These are phyloP conservation scores for Sinonovacula constricta DNA, from an alignment of 1,140 invertebrate genomes.

Conservation along the genomic window DNA sequence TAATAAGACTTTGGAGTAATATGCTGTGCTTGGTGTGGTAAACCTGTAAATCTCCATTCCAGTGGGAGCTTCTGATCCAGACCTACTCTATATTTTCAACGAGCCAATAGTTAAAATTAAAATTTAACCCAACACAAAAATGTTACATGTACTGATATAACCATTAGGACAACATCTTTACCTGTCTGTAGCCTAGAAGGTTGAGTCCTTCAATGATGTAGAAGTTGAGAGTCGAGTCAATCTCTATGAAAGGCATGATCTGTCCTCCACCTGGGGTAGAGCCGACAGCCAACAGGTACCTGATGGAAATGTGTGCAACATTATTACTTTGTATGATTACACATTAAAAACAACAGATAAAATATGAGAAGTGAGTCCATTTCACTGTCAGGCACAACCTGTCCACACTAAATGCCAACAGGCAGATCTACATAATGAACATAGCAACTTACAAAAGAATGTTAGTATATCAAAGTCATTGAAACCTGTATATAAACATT, in stretches of 20 bases:
- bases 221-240: slow-evolving; percentile 9
- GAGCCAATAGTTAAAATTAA: not conserved
- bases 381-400: not conserved
- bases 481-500: not conserved
- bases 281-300: slow-evolving; percentile 52
- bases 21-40: too few relatives aligned
- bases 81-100: not conserved
- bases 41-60: not conserved
- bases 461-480: too few relatives aligned
- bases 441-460: too few relatives aligned
- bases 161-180: not conserved
- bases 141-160: not conserved
- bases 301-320: not conserved
- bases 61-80: not conserved
- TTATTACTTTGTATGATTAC: not conserved
- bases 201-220: slow-evolving; percentile 37
- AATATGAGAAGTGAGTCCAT: not conserved
- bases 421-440: too few relatives aligned
- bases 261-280: slow-evolving; percentile 50
- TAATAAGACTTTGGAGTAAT: too few relatives aligned
- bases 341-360: not conserved
- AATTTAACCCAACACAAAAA: not conserved
- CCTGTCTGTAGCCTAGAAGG: slow-evolving; percentile 47
- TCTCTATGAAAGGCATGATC: slow-evolving; percentile 30
- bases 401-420: not conserved